These are phyloP conservation scores for Cabera pusaria DNA, from an alignment of 2,888 invertebrate genomes.

Conservation along the genomic window DNA sequence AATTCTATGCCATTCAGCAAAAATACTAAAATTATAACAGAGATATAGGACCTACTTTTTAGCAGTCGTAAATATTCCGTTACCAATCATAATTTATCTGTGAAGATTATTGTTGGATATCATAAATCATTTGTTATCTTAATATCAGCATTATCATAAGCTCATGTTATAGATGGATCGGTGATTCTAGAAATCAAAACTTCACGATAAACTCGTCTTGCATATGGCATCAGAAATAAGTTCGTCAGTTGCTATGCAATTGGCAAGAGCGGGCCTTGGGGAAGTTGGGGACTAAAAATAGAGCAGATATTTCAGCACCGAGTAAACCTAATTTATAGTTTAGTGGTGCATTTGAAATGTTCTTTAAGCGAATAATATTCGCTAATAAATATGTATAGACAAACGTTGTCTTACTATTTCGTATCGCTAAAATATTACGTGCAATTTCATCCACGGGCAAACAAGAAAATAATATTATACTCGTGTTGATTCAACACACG, in stretches of 20 bases:
- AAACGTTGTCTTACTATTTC: too few relatives aligned
- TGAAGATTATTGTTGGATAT: conserved; percentile 22
- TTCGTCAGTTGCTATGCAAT: conserved; percentile 14
- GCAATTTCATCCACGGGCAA: too few relatives aligned
- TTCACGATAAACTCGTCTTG: conserved; percentile 3
- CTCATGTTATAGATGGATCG: conserved; percentile 20
- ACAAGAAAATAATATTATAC: too few relatives aligned
- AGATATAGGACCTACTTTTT: too few relatives aligned
- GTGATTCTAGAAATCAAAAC: conserved; percentile 41
- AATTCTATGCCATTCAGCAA: too few relatives aligned
- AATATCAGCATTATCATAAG: conserved; percentile 31
- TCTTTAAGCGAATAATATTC: too few relatives aligned
- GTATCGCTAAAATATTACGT: too few relatives aligned
- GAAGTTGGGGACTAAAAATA: conserved; percentile 5
- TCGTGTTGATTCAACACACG: too few relatives aligned
- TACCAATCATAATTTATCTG: conserved; percentile 2
- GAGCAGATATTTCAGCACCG: conserved; percentile 3
- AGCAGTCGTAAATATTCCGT: too few relatives aligned
- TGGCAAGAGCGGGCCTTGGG: conserved; percentile 3
- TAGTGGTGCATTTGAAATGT: too few relatives aligned
- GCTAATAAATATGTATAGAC: too few relatives aligned
- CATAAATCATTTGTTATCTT: conserved; percentile 23
- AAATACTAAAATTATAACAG: too few relatives aligned
- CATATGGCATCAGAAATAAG: conserved; percentile 1
- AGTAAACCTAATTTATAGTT: conserved; percentile 1